Evolutionary conservation across 2,888 invertebrate species (phyloP), one percentile per base, ranked within the genome.

Genomic region (Xestia rhomboidea): DNA sequence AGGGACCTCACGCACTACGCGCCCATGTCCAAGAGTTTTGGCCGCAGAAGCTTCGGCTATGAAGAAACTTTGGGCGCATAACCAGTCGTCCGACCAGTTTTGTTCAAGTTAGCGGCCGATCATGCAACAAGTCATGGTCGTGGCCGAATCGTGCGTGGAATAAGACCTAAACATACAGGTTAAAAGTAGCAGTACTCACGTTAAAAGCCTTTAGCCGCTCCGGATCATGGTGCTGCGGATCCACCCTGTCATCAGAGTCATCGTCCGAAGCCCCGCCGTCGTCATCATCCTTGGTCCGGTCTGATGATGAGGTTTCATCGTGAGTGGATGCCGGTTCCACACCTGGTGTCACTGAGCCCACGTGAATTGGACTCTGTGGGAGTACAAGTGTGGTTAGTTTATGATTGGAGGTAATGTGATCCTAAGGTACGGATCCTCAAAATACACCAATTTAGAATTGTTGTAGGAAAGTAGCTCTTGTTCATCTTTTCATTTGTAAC

Each of bases 151-250:
- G 46, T 46, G 46, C 18, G 46, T 13, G 27, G n/a, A 54, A 13
- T 54, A 27, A 54, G 54, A 27, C 57, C 57, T 2, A 27, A 15
- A 60, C 7, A 60, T 7, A 18, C 18, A 30, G 18, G n/a, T 54
- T 21, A 5, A 62, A n/a, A n/a, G 63, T 0, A 13, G 41, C 15
- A 41, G 27, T 68, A 94, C 98, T 98, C 96, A 99, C 99, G 96
- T 99, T 99, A 94, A 99, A 99, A 85, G 99, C 99, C 96, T 99
- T 99, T 86, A 99, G 98, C 93, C 99, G 97, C 96, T 99, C 99
- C 0, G 99, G 99, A 94, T 99, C 99, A 89, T 98, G 98, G 79
- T 98, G 97, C 87, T 99, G 98, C 70, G 98, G 98, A 92, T 99
- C 99, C 85, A 99, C 98, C 91, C 99, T 98, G 92, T 99, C 99